Conservation (phyloP, 1,140 invertebrate species). For the Drosophila setifemur region DNA sequence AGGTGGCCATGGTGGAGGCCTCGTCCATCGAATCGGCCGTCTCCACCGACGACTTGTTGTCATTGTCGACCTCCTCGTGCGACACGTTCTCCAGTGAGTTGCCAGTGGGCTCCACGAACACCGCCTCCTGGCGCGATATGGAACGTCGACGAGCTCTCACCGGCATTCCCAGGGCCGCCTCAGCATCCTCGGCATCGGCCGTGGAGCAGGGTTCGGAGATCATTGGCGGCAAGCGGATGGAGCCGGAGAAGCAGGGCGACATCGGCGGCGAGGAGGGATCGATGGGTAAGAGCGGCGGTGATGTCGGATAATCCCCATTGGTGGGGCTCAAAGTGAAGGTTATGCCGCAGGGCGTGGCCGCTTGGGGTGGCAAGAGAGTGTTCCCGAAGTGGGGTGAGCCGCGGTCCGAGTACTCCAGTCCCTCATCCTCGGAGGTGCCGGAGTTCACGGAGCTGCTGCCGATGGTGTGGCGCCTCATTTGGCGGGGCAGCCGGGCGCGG, state of each 20-base stretch:
- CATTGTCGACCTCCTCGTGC: constrained; percentile 84
- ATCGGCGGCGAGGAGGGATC: constrained; percentile 83
- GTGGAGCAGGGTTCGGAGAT: constrained; percentile 41
- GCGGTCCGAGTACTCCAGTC: constrained; percentile 63
- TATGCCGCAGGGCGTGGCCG: constrained; percentile 84
- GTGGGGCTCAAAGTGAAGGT: constrained; percentile 88
- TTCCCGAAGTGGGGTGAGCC: constrained; percentile 78
- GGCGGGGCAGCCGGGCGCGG: constrained; percentile 55
- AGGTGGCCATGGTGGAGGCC: constrained; percentile 76
- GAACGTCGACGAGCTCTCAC: constrained; percentile 85
- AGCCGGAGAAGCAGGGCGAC: constrained; percentile 70
- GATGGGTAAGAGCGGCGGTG: constrained; percentile 58
- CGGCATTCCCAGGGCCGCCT: constrained; percentile 63
- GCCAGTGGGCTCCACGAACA: constrained; percentile 88
- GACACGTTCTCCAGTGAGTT: constrained; percentile 86
- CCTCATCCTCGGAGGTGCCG: constrained; percentile 75
- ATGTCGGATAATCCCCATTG: constrained; percentile 78
- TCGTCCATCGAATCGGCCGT: constrained; percentile 83
- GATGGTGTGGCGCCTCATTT: constrained; percentile 75
- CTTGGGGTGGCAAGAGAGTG: constrained; percentile 60
- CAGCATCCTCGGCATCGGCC: constrained; percentile 61
- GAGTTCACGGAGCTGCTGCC: constrained; percentile 64
- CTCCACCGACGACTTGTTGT: constrained; percentile 80
- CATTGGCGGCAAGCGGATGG: constrained; percentile 1
- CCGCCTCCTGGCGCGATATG: constrained; percentile 90